Evolutionary conservation across 2,113 vertebrate genomes (phyloP), one percentile per base, ranked within the genome.

Genomic region (Myodes glareolus): DNA sequence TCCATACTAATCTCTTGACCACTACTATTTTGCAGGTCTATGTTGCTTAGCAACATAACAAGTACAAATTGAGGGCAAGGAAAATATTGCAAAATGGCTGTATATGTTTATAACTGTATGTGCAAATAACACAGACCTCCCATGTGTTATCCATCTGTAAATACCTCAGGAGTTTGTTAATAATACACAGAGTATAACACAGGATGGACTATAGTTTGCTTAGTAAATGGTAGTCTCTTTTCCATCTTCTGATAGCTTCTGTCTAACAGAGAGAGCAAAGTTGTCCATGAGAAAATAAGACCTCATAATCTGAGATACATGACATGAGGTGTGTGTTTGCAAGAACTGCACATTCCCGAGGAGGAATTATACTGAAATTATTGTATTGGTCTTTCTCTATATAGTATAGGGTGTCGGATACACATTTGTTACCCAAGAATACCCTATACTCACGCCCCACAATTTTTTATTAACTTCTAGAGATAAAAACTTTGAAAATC

Each of bases 1-100:
- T 39, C 52, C 33, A 25, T 13, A 25, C 25, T 61, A 52, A 90
- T 84, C 85, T 80, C 84, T 87, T 67, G 14, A 94, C 36, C 45
- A 13, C 4, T 9, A 50, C 87, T 85, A 72, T 63, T 84, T 65
- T 0, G 1, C 25, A 77, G 42, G 58, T 67, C 45, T 84, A 0
- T 47, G 75, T 42, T 94, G 47, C 85, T 76, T 58, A 94, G 55
- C 77, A 91, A 93, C 67, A 52, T 70, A 39, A 85, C 25, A 63
- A 61, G 52, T 61, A 82, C 36, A 61, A 61, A 61, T 39, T 82
- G 52, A 39, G 36, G 36, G 5, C 52, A 16, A 33, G 36, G 1
- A 61, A 82, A 82, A 14, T 39, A 82, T 82, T 7, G 13, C 52
- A 58, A 82, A 81, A 7, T n/a, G 36, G 23, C 3, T 27, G 2